These are phyloP conservation scores for Dorcus hopei DNA, from an alignment of 2,888 invertebrate species.

Conservation along the genomic window DNA sequence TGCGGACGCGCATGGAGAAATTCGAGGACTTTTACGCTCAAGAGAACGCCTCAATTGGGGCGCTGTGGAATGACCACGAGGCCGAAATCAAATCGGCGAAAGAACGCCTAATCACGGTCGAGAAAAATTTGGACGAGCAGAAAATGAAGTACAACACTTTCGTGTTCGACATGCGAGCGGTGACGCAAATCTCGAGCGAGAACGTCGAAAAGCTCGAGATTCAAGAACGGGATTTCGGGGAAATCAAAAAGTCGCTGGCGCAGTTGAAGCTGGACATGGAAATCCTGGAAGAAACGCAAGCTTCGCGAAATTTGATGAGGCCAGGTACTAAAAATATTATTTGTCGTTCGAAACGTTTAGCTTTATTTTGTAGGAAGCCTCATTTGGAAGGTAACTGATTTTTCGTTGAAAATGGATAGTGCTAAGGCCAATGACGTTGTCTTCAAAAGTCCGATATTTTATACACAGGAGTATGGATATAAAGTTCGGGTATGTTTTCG, in stretches of 20 bases:
- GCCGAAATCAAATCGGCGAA: conserved; percentile 31
- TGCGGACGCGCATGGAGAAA: conserved; percentile 33
- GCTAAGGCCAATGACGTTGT: conserved; percentile 64
- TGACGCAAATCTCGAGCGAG: conserved; percentile 53
- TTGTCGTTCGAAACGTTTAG: not conserved
- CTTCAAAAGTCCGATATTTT: conserved; percentile 66
- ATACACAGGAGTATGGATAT: conserved; percentile 71
- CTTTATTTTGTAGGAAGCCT: conserved; percentile 53
- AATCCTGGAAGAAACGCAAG: conserved; percentile 45
- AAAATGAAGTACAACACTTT: conserved; percentile 50
- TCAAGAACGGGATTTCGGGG: conserved; percentile 46
- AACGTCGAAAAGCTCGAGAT: conserved; percentile 54
- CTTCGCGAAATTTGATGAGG: conserved; percentile 22
- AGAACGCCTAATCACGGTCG: conserved; percentile 30
- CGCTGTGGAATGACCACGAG: conserved; percentile 47
- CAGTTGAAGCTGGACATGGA: conserved; percentile 51
- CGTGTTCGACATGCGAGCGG: conserved; percentile 52
- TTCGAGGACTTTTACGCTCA: conserved; percentile 42
- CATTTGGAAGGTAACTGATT: conserved; percentile 70
- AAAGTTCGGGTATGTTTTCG: conserved; percentile 58
- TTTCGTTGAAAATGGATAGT: conserved; percentile 62
- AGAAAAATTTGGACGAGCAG: conserved; percentile 43
- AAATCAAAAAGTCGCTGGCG: conserved; percentile 45
- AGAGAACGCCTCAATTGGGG: conserved; percentile 44
- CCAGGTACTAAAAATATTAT: conserved; percentile 3